Percentiles rank a stretch among this genome's conserved stretches.
Conservation (phyloP, 2,113 vertebrate genomes). For the Tachycineta bicolor region DNA sequence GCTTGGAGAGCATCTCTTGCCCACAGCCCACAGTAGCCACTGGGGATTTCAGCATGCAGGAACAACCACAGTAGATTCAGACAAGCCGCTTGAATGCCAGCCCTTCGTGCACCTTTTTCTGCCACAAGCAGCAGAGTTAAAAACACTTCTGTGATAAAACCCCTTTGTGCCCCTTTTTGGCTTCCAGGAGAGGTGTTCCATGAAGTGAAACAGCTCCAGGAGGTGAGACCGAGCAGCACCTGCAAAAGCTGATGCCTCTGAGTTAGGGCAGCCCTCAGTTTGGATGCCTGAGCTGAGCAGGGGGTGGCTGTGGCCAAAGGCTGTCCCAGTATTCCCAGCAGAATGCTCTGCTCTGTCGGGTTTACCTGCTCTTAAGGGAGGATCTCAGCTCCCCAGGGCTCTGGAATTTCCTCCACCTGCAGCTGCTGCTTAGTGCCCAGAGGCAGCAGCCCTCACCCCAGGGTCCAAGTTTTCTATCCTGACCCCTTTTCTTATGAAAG, state of each 20-base stretch:
- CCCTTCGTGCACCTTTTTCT: not conserved
- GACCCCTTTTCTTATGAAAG: not conserved
- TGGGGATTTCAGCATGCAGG: not conserved
- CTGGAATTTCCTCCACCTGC: not conserved
- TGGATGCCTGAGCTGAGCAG: not conserved
- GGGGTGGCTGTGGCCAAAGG: not conserved
- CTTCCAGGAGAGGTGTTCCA: not conserved
- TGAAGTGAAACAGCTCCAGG: not conserved
- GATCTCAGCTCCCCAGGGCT: not conserved
- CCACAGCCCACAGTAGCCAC: not conserved
- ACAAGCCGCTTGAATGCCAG: not conserved
- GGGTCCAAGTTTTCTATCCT: not conserved
- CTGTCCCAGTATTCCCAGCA: not conserved
- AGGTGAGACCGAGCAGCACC: not conserved
- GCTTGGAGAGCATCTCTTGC: not conserved
- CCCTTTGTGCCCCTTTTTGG: not conserved
- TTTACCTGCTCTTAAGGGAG: not conserved
- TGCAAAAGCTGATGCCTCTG: not conserved
- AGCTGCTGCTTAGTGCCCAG: not conserved
- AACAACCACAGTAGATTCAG: not conserved
- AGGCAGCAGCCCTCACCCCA: not conserved
- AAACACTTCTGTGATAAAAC: not conserved
- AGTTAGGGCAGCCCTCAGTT: not conserved
- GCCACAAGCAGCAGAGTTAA: not conserved
- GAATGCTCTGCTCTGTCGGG: not conserved